These are phyloP conservation scores for Poliocrania exsul DNA, from an alignment of 2,797 vertebrate genomes.

Conservation along the genomic window DNA sequence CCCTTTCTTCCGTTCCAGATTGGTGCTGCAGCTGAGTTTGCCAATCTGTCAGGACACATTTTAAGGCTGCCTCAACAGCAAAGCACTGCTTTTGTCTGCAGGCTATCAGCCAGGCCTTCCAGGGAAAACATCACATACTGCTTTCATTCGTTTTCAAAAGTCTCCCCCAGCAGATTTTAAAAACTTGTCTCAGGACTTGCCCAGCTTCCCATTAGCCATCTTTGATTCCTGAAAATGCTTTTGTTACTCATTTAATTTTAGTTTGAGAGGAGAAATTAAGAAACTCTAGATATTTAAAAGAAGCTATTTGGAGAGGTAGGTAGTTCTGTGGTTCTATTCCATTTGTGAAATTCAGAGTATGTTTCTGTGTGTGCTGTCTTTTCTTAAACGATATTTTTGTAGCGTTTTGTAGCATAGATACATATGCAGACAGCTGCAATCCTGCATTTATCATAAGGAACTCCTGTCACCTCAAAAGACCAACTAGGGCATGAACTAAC, in stretches of 20 bases:
- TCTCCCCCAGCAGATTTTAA: neutral
- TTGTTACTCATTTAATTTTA: neutral
- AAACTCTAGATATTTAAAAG: neutral
- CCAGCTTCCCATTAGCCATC: neutral
- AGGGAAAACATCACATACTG: neutral
- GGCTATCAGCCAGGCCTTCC: neutral
- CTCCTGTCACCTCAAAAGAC: neutral
- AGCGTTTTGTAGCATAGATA: neutral
- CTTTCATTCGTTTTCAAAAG: neutral
- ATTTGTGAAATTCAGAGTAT: neutral
- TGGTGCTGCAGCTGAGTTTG: neutral
- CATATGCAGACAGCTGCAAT: neutral
- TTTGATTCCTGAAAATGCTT: neutral
- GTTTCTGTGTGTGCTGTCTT: neutral
- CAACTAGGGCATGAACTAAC: neutral
- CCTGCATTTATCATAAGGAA: neutral
- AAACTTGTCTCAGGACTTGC: neutral
- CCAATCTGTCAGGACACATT: neutral
- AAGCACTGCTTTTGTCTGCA: neutral
- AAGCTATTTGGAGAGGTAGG: neutral
- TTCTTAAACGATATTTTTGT: neutral
- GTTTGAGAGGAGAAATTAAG: neutral
- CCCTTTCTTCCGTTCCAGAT: neutral
- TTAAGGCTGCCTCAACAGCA: neutral
- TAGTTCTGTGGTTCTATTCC: fast-evolving